These are phyloP conservation scores for Diorhabda carinulata DNA, from an alignment of 1,140 invertebrate species.

Conservation along the genomic window DNA sequence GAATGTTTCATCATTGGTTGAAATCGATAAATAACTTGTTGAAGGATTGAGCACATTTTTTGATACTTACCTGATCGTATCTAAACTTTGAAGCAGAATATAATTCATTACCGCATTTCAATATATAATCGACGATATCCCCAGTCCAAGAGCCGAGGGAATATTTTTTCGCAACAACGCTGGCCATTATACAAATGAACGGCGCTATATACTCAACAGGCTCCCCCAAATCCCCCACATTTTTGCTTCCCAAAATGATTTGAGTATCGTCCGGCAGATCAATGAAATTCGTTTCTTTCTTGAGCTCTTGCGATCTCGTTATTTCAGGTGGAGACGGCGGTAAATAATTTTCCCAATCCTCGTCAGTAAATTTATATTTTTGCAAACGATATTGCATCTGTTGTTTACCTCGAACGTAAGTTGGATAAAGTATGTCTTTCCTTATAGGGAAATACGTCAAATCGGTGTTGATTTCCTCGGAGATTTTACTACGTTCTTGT, in stretches of 20 bases:
- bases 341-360: constrained; percentile 20
- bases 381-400: constrained; percentile 21
- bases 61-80: constrained; percentile 46
- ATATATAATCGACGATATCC: constrained; percentile 51
- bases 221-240: constrained; percentile 42
- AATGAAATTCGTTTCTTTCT: constrained; percentile 51
- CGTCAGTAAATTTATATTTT: constrained; percentile 15
- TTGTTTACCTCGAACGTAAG: constrained; percentile 27
- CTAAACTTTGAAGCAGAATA: constrained; percentile 43
- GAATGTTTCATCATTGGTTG: too few relatives aligned
- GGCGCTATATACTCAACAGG: constrained; percentile 48
- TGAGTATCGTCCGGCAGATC: constrained; percentile 51
- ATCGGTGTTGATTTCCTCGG: constrained; percentile 29
- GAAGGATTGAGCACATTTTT: background rate
- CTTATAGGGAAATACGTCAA: constrained; percentile 32
- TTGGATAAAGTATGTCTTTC: constrained; percentile 29
- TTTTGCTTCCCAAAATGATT: constrained; percentile 48
- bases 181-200: constrained; percentile 54
- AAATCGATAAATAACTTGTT: too few relatives aligned
- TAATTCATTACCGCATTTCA: constrained; percentile 51
- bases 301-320: constrained; percentile 49
- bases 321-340: constrained; percentile 30
- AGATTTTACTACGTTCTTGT: constrained; percentile 2
- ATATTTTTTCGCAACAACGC: constrained; percentile 54
- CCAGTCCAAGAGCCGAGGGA: constrained; percentile 49